A percentile compares a stretch with the other conserved stretches of the same genome.
Evolutionary conservation across 2,797 vertebrate species (phyloP).

Genomic region (Labroides dimidiatus): DNA sequence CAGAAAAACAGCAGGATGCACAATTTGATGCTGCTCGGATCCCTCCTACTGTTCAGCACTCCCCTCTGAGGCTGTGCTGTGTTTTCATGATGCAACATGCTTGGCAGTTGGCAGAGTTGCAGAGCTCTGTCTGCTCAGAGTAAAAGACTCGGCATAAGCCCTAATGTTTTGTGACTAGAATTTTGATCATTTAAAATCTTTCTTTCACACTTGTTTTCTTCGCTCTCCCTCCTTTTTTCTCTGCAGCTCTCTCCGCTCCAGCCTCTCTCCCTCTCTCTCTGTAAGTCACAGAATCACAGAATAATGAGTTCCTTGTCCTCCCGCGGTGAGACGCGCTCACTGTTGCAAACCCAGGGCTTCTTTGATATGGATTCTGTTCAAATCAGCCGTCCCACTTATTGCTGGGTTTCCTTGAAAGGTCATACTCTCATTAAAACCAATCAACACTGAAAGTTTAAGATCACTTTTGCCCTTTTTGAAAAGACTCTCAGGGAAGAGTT

Average conservation of each 20-base stretch:
- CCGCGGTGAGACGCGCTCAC: slow-evolving; percentile 52
- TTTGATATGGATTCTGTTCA: slow-evolving; percentile 71
- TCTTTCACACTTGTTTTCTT: slow-evolving; percentile 60
- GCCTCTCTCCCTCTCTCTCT: slow-evolving; percentile 39
- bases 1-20: slow-evolving; percentile 58
- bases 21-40: slow-evolving; percentile 53
- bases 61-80: slow-evolving; percentile 66
- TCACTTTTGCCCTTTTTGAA: slow-evolving; percentile 57
- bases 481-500: slow-evolving; percentile 18
- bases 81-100: slow-evolving; percentile 78
- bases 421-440: slow-evolving; percentile 74
- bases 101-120: slow-evolving; percentile 64
- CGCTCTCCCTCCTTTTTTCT: slow-evolving; percentile 27
- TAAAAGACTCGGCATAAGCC: slow-evolving; percentile 60
- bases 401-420: slow-evolving; percentile 68
- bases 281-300: slow-evolving; percentile 65
- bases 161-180: slow-evolving; percentile 73
- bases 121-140: slow-evolving; percentile 62
- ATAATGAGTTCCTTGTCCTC: slow-evolving; percentile 76
- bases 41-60: slow-evolving; percentile 66
- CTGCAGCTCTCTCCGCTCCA: slow-evolving; percentile 41
- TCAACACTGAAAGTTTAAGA: slow-evolving; percentile 64
- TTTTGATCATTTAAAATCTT: slow-evolving; percentile 74
- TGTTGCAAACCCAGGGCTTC: slow-evolving; percentile 64
- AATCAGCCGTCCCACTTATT: slow-evolving; percentile 70